Evolutionary conservation across 2,113 vertebrate genomes (phyloP), one percentile per base, ranked within the genome.

Genomic region (Cochlearius cochlearius): DNA sequence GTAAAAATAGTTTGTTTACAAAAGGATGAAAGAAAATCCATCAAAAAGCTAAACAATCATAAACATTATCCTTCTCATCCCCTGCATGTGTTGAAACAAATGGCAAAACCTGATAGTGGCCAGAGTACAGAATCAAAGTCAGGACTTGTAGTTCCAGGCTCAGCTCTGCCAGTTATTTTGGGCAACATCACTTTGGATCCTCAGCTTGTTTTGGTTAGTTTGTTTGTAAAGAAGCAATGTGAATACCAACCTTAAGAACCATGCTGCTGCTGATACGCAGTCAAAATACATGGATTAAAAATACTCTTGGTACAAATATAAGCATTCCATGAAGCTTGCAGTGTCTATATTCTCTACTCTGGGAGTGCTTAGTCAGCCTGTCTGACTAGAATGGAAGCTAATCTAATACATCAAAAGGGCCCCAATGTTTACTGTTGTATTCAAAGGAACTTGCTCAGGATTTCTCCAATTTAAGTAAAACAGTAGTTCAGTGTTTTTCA

Each of bases 41-140:
- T 38, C 32, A 66, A 71, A 86, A 76, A 67, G 29, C 50, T 74
- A 50, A 68, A 39, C 0, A 1, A 43, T 55, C 60, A 76, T 62
- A 83, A 94, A 91, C 34, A 38, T 73, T 69, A 90, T n/a, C 30
- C 22, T 50, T 64, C 71, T 83, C 60, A 67, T 43, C 76, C 95
- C n/a, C 68, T 64, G 56, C 73, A 67, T 30, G n/a, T 79, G 80
- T 89, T 63, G 53, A 94, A 97, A 94, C 34, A 92, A 92, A 88
- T 67, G 45, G 68, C 66, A 89, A 84, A 95, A 81, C 15, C 21
- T 56, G 34, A 64, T 1, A 86, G 62, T 10, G 43, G 77, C 21
- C 43, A 49, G 53, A 85, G 58, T 34, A 72, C 47, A 50, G 60
- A 92, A 81, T 17, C 55, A 34, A 83, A 67, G 60, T 78, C 55